These are phyloP conservation scores for Geodia barretti DNA, from an alignment of 37 sponge, comb jelly and placozoan species.

Conservation along the genomic window DNA sequence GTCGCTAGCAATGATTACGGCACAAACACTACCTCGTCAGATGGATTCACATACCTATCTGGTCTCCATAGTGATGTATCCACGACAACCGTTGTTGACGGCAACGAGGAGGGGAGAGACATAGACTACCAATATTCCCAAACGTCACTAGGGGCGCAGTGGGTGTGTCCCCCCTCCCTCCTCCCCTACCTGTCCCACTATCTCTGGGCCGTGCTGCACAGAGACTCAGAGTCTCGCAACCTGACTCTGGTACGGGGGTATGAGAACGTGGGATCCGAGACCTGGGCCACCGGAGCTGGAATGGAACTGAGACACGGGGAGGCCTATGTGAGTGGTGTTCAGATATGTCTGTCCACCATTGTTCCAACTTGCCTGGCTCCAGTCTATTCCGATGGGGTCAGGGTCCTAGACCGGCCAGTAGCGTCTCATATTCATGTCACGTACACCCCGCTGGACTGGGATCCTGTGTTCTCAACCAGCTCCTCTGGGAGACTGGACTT, in stretches of 20 bases:
- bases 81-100: conserved; percentile 37
- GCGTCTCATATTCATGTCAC: conserved; percentile 12
- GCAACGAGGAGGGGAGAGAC: conserved; percentile 11
- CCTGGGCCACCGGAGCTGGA: neutral
- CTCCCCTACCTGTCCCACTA: conserved; percentile 57
- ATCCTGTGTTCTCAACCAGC: conserved; percentile 33
- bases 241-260: neutral
- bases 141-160: conserved; percentile 30
- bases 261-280: conserved; percentile 24
- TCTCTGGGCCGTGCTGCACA: conserved; percentile 41
- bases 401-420: conserved; percentile 31
- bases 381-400: conserved; percentile 60
- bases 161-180: conserved; percentile 50
- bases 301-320: neutral
- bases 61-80: neutral
- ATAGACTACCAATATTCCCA: conserved; percentile 56
- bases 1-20: conserved; percentile 24
- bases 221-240: neutral
- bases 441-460: conserved; percentile 25
- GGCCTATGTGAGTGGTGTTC: conserved; percentile 31
- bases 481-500: conserved; percentile 18
- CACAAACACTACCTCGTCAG: conserved; percentile 31
- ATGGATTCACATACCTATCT: conserved; percentile 55
- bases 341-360: conserved; percentile 40
- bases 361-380: conserved; percentile 59